Evolutionary conservation across 2,797 vertebrate genomes (phyloP).

Genomic region (Selene dorsalis): DNA sequence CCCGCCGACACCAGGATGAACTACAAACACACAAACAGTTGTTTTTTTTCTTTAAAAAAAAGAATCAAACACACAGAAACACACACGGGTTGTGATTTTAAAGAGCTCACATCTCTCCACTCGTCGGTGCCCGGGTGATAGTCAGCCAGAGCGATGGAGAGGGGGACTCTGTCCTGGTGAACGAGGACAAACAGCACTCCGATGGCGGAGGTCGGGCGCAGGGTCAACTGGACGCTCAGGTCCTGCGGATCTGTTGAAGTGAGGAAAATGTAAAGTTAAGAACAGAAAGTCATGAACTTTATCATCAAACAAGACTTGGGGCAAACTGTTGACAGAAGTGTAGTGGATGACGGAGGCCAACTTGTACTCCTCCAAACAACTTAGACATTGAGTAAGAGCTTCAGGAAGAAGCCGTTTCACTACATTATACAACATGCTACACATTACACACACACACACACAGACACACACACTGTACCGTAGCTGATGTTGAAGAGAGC

Average conservation of each 20-base stretch:
- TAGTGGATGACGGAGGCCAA: neutral
- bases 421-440: slow-evolving; percentile 1
- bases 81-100: neutral
- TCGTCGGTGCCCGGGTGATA: slow-evolving; percentile 89
- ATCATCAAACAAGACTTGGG: slow-evolving; percentile 27
- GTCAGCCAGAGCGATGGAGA: slow-evolving; percentile 91
- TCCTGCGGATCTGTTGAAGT: slow-evolving; percentile 81
- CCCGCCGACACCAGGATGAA: slow-evolving; percentile 88
- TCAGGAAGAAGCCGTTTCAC: slow-evolving; percentile 28
- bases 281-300: slow-evolving; percentile 44
- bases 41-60: neutral
- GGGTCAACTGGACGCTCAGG: slow-evolving; percentile 85
- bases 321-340: slow-evolving; percentile 22
- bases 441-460: slow-evolving; percentile 7
- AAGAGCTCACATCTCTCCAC: slow-evolving; percentile 89
- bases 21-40: slow-evolving; percentile 75
- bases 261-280: slow-evolving; percentile 18
- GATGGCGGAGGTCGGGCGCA: slow-evolving; percentile 88
- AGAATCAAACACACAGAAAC: neutral
- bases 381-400: slow-evolving; percentile 10
- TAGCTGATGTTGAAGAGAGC: slow-evolving; percentile 91
- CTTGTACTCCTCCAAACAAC: slow-evolving; percentile 39
- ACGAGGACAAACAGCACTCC: slow-evolving; percentile 93
- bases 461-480: slow-evolving; percentile 73
- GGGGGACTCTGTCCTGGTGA: slow-evolving; percentile 85